Base-by-base conservation (phyloP, 2,888 invertebrate species). In the Lysandra coridon region DNA sequence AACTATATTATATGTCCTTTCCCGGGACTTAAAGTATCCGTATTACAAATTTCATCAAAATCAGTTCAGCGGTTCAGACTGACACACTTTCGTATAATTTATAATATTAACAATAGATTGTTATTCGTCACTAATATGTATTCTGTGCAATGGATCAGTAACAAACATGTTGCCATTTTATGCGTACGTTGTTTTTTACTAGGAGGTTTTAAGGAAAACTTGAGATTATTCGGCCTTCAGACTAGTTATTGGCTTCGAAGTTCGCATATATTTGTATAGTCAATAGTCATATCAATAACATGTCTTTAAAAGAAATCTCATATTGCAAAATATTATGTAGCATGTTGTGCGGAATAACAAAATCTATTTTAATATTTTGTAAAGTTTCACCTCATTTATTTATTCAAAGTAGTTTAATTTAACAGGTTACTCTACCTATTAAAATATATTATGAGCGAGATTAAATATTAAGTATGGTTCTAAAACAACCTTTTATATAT, bases 171-270 rank as follows among this genome's bases (percentile, higher is more conserved):
- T 62, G 64, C 64, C 64, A 12, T 12, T 64, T 64, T 64, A 30
- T 62, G n/a, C 62, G 62, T 23, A 40, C 37, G 5, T 73, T 73
- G 37, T 33, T 74, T 44, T 44, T 74, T 6, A 44, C 74, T 44
- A 44, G n/a, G 23, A 44, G n/a, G n/a, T 44, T 44, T 74, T 23
- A 74, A 44, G 74, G 74, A 74, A 74, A 74, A 74, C 23, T n/a
- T 23, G n/a, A 40, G 6, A 44, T 40, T 74, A 44, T 74, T 74
- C 44, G 74, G 74, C 74, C 74, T 44, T 40, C 74, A 44, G 44
- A 74, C 40, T 74, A 17, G 44, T 74, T 74, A 74, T 74, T 44
- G 44, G 74, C 74, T 44, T 2, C 44, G 57, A 57, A 57, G 57
- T 17, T 57, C 4, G 74, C 74, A 73, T 73, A 17, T 57, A 17